Base-by-base conservation (phyloP, 2,797 vertebrate species). In the Sparus aurata region DNA sequence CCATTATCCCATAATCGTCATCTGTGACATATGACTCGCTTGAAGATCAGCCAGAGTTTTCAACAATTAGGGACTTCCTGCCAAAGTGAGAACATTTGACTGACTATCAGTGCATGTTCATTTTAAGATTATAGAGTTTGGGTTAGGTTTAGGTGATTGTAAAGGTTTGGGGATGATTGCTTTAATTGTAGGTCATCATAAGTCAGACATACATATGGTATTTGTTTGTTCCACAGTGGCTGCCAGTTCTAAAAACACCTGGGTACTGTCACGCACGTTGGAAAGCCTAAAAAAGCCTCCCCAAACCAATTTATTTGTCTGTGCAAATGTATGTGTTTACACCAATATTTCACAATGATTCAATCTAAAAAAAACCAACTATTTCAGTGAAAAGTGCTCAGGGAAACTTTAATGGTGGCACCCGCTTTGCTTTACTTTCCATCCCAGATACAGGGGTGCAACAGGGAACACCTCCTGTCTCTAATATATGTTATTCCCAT, bases 231-330 rank as follows among this genome's bases (percentile, higher is more conserved):
- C 23, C 20, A 23, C 15, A 2, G 30, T 45, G n/a, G 20, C 5
- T 6, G 38, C 30, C 43, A 10, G 16, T 13, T 43, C 76, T 61
- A 57, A 50, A 62, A 72, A 27, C 25, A 52, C 23, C 45, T 45
- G 18, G n/a, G 16, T 25, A 13, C 5, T n/a, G 38, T 15, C 45
- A 2, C 46, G 64, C 43, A 57, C 43, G 55, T 67, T 50, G 57
- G 45, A 34, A 67, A n/a, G n/a, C n/a, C n/a, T n/a, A n/a, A n/a
- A 58, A 64, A 82, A 82, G 23, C 62, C 13, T 63, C 30, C 13
- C 27, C 16, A 27, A 50, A 27, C 62, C 57, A 54, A 2, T 54
- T 25, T 23, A 43, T 58, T 46, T 9, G 9, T 66, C 18, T 23
- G 5, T 27, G 47, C 16, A 43, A 18, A 38, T 62, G 22, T 63